phyloP scores from a whole-genome alignment of 2,797 vertebrate species.

The Pelobates cultripes region DNA sequence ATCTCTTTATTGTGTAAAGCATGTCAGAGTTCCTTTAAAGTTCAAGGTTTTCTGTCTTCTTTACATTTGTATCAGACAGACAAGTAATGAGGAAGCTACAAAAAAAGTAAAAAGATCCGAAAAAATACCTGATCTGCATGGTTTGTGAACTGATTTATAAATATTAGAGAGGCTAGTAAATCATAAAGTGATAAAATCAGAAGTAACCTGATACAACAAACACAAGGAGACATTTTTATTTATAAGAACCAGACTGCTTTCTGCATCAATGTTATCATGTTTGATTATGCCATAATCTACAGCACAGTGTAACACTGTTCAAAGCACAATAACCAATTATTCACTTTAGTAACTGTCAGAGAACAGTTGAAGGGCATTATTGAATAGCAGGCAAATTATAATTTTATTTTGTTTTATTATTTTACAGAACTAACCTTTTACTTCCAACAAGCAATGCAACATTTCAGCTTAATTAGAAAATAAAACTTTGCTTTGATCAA shows the following conservation, averaged over 20 bases:
- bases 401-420: slow-evolving; percentile 1
- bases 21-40: not conserved
- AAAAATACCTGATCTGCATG: slow-evolving; percentile 26
- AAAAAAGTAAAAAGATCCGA: slow-evolving; percentile 1
- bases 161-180: slow-evolving; percentile 33
- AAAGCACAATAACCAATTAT: slow-evolving; percentile 43
- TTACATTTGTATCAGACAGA: not conserved
- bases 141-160: slow-evolving; percentile 39
- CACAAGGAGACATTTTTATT: slow-evolving; percentile 39
- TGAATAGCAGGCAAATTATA: slow-evolving; percentile 22
- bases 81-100: not conserved
- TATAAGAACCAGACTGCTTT: slow-evolving; percentile 31
- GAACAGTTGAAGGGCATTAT: slow-evolving; percentile 35
- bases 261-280: slow-evolving; percentile 36
- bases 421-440: not conserved
- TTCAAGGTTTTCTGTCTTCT: not conserved
- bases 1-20: no score
- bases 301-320: slow-evolving; percentile 37
- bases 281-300: slow-evolving; percentile 46
- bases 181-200: slow-evolving; percentile 51
- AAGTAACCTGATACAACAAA: slow-evolving; percentile 33
- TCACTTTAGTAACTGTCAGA: slow-evolving; percentile 39
- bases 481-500: not conserved
- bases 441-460: not conserved
- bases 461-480: slow-evolving; percentile 14